Base-by-base conservation (phyloP, 2,797 vertebrate species). In the Pteropus rufus region DNA sequence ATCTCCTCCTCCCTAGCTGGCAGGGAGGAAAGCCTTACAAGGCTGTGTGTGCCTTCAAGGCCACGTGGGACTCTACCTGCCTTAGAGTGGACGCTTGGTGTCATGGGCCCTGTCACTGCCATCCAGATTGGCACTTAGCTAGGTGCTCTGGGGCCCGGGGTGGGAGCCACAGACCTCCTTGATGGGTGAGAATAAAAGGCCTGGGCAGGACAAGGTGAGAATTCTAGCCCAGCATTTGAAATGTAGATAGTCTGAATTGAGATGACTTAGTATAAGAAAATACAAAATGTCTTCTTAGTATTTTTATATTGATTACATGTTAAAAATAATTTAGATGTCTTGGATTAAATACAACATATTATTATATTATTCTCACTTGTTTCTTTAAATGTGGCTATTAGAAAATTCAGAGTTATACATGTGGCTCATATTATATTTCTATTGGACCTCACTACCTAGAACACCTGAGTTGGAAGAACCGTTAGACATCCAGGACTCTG, bases 401-500 rank as follows among this genome's bases (percentile, higher is more conserved):
- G 80, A 18, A 60, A 16, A 29, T 34, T 58, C 41, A 5, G 31
- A 64, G 82, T 44, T 31, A 54, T 29, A 31, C 21, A 1, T 1
- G 21, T 23, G 65, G 18, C 52, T 82, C 5, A 5, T n/a, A 8
- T 16, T 24, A 0, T 24, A 4, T 60, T 77, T 75, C 75, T 65
- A 2, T 10, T 5, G 26, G 29, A 3, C 11, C 44, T 46, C 1
- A 1, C 24, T 58, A 36, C 67, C 60, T 34, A 46, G 73, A 82
- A 69, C 4, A 16, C 26, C 54, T 10, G 60, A 44, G 54, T 26
- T 75, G 14, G 65, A 60, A 49, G 82, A 76, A 3, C 23, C 10
- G 1, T 34, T 11, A 52, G 36, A 79, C 10, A 2, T 16, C 19
- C 0, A 7, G 26, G 12, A 23, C 52, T 16, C 31, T 0, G 0